Base-by-base conservation (phyloP, 2,888 invertebrate species). In the Autographa pulchrina region DNA sequence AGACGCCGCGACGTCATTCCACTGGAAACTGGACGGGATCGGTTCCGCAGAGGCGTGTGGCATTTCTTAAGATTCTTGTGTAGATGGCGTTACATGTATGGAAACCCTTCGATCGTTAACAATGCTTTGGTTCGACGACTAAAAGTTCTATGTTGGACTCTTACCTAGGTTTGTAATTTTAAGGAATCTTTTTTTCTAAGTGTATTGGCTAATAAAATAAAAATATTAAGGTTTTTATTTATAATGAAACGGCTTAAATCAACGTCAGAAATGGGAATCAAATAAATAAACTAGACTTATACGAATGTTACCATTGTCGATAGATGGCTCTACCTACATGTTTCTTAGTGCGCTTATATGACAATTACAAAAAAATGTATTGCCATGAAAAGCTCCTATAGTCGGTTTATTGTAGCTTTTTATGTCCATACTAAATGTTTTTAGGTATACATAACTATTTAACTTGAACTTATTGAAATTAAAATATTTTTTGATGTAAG, bases 61-160 rank as follows among this genome's bases (percentile, higher is more conserved):
- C 74, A 75, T 79, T 73, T 78, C 65, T 78, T 60, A 71, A 78
- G 72, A 70, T 69, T 73, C 38, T 66, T 64, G 63, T 74, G 72
- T 78, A 88, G 89, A 87, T 88, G 88, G 88, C 87, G 89, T 69
- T 84, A 75, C 59, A 52, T 67, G 74, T 65, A 18, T 56, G 31
- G 35, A 35, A 58, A 68, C 70, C 60, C 69, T 72, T 58, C 31
- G 54, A 48, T 56, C 35, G 52, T 58, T 8, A 54, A 65, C 59
- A 63, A 9, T 11, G 14, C 32, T 70, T 61, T 18, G 7, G 9
- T 9, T 25, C 56, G 54, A 65, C 5, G 25, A 60, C 62, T 63
- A 20, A 52, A 48, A 72, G 61, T 52, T 43, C 20, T 18, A 41
- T 58, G 14, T 18, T 52, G 1, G 5, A 18, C 48, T n/a, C 6